These are phyloP conservation scores for Procambarus clarkii DNA, from an alignment of 1,140 invertebrate species.

Conservation along the genomic window DNA sequence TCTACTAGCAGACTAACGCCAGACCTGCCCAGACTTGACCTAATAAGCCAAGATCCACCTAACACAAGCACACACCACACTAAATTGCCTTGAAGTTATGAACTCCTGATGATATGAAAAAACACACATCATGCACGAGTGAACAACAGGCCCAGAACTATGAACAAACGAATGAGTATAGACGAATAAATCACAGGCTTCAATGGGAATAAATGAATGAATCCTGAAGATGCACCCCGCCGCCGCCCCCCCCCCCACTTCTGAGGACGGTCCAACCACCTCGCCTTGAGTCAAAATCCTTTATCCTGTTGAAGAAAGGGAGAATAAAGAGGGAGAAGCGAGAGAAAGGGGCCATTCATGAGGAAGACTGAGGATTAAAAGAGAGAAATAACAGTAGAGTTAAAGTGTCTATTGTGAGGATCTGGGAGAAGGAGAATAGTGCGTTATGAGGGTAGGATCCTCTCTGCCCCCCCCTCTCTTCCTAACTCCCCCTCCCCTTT, in stretches of 20 bases:
- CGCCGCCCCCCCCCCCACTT: background rate
- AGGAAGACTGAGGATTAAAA: slow-evolving; percentile 60
- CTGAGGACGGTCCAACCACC: background rate
- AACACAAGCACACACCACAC: no score
- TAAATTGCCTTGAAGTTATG: no score
- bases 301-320: slow-evolving; percentile 39
- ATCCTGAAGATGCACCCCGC: background rate
- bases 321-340: slow-evolving; percentile 18
- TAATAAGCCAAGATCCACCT: no score
- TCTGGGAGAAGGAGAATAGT: slow-evolving; percentile 52
- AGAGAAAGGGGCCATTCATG: slow-evolving; percentile 57
- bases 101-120: no score
- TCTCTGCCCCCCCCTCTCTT: background rate
- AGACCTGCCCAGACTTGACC: no score
- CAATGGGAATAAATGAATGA: background rate
- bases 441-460: slow-evolving; percentile 28
- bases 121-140: no score
- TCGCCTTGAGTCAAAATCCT: slow-evolving; percentile 52
- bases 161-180: no score
- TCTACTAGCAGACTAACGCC: no score
- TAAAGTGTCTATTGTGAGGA: slow-evolving; percentile 60
- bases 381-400: slow-evolving; percentile 64
- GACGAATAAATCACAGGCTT: background rate
- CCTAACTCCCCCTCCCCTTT: background rate
- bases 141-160: no score